phyloP scores from a whole-genome alignment of 1,140 invertebrate genomes.

The Leptinotarsa lineolata region DNA sequence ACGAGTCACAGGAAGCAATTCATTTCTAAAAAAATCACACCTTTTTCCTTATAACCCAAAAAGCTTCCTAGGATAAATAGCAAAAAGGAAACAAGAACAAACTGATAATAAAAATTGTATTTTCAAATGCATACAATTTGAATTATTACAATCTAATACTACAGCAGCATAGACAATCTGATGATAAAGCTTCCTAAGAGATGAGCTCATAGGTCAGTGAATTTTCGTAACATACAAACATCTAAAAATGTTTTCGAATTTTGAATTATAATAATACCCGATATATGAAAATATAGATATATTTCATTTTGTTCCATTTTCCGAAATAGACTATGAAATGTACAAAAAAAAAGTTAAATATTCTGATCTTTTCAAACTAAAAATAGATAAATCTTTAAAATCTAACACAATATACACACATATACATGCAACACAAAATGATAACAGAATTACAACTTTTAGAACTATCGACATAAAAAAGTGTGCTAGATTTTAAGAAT shows the following conservation, averaged over 20 bases:
- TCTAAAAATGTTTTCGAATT: not conserved
- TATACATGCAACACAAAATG: constrained; percentile 30
- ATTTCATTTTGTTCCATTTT: constrained; percentile 21
- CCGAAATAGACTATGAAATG: constrained; percentile 24
- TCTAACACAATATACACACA: constrained; percentile 41
- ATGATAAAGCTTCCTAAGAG: constrained; percentile 34
- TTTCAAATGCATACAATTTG: constrained; percentile 44
- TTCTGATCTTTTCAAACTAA: constrained; percentile 22
- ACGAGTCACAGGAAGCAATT: no score
- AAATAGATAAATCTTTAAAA: constrained; percentile 35
- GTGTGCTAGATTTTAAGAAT: constrained; percentile 36
- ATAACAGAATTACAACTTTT: not conserved
- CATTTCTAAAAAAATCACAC: no score
- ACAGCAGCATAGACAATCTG: constrained; percentile 42
- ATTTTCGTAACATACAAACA: constrained; percentile 10
- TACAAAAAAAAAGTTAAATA: constrained; percentile 17
- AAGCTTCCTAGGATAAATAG: not conserved
- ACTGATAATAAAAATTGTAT: constrained; percentile 44
- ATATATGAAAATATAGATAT: constrained; percentile 31
- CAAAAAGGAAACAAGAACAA: constrained; percentile 16
- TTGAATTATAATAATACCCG: not conserved
- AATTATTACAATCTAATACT: constrained; percentile 41
- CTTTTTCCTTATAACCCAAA: no score
- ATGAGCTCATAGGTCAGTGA: not conserved
- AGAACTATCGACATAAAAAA: constrained; percentile 3